Conservation (phyloP, 2,888 invertebrate genomes). For the Malacosoma neustria region DNA sequence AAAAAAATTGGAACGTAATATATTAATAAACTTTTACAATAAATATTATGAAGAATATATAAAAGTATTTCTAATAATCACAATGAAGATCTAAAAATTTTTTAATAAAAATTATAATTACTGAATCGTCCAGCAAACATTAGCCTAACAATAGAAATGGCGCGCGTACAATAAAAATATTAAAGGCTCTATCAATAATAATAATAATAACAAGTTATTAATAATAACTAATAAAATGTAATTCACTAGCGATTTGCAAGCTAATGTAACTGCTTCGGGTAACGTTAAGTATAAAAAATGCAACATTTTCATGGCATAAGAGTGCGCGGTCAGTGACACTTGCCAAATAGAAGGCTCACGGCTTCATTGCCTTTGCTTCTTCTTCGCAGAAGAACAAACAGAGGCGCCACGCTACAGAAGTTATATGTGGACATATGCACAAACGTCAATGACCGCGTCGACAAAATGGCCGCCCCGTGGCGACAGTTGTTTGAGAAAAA, state of each 20-base stretch:
- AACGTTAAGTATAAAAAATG: conserved; percentile 42
- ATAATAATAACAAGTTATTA: not conserved
- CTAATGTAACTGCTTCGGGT: conserved; percentile 57
- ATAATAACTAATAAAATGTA: conserved; percentile 26
- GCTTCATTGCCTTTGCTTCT: too few species aligned
- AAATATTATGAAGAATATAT: too few species aligned
- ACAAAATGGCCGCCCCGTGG: conserved; percentile 33
- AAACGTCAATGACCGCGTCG: conserved; percentile 27
- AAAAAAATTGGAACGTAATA: too few species aligned
- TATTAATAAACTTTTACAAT: too few species aligned
- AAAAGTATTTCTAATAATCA: too few species aligned
- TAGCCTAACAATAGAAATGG: conserved; percentile 10
- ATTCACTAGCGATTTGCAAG: conserved; percentile 58
- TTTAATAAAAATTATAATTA: too few species aligned
- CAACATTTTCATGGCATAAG: conserved; percentile 29
- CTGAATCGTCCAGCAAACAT: conserved; percentile 2
- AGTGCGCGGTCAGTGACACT: conserved; percentile 18
- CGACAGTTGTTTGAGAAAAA: conserved; percentile 8
- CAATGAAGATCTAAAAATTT: too few species aligned
- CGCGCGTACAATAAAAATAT: conserved; percentile 8
- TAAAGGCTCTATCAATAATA: not conserved
- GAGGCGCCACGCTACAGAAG: too few species aligned
- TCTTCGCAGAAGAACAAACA: too few species aligned
- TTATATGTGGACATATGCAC: too few species aligned
- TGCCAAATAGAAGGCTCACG: too few species aligned